Conservation (phyloP, 2,797 vertebrate genomes). For the Macroramphosus scolopax region DNA sequence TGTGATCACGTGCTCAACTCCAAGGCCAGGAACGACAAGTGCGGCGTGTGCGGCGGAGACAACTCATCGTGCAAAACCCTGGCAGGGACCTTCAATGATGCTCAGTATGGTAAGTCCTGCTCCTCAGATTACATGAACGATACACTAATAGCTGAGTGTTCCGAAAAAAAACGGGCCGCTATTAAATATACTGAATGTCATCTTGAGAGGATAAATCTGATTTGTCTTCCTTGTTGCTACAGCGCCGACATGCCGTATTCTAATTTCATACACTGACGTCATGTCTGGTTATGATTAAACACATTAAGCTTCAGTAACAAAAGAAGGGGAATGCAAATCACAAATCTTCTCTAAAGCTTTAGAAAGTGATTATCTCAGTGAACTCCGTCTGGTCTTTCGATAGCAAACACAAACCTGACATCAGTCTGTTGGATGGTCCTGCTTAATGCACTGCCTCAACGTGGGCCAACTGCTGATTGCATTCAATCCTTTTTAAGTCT, state of each 20-base stretch:
- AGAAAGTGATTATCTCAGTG: conserved; percentile 16
- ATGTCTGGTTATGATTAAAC: conserved; percentile 46
- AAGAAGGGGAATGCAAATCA: conserved; percentile 7
- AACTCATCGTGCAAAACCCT: conserved; percentile 93
- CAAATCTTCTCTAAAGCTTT: conserved; percentile 13
- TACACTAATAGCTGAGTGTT: conserved; percentile 17
- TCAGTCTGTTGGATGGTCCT: conserved; percentile 45
- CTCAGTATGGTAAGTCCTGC: conserved; percentile 85
- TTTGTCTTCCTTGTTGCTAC: conserved; percentile 7
- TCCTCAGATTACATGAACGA: conserved; percentile 14
- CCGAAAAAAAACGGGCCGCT: conserved; percentile 14
- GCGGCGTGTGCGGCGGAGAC: conserved; percentile 95
- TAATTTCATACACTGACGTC: conserved; percentile 40
- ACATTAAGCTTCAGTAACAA: conserved; percentile 25
- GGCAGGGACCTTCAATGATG: conserved; percentile 90
- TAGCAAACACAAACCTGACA: conserved; percentile 44
- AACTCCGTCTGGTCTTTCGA: conserved; percentile 22
- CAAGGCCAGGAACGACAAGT: conserved; percentile 92
- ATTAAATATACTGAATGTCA: conserved; percentile 19
- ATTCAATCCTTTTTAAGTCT: conserved; percentile 43
- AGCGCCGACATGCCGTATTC: conserved; percentile 5
- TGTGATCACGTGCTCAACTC: conserved; percentile 96
- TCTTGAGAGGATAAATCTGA: conserved; percentile 34
- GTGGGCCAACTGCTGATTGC: conserved; percentile 59
- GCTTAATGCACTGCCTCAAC: conserved; percentile 27